A percentile compares a stretch with the other conserved stretches of the same genome.
These are phyloP conservation scores for Neotoxoptera formosana DNA, from an alignment of 1,140 invertebrate genomes.

Conservation along the genomic window DNA sequence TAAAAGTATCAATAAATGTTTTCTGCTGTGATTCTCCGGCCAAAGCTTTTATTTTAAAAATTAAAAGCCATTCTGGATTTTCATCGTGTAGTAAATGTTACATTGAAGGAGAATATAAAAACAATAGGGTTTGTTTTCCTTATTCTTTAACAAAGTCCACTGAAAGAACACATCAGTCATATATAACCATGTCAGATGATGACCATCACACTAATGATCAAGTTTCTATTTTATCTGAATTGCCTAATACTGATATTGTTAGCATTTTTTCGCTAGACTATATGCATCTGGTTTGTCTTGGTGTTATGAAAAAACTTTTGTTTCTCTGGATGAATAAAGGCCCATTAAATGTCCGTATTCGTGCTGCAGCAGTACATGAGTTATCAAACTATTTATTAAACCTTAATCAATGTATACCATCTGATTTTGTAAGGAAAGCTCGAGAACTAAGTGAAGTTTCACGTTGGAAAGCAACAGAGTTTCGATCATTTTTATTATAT, in stretches of 20 bases:
- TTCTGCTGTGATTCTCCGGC: slow-evolving; percentile 28
- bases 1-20: slow-evolving; percentile 2
- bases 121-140: slow-evolving; percentile 23
- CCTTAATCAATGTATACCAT: not conserved
- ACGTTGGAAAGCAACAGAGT: too few relatives aligned
- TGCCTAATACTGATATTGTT: slow-evolving; percentile 63
- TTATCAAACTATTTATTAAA: not conserved
- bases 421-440: slow-evolving; percentile 10
- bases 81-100: slow-evolving; percentile 53
- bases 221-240: slow-evolving; percentile 62
- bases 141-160: not conserved
- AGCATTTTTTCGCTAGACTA: slow-evolving; percentile 62
- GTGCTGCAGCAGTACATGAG: not conserved
- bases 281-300: slow-evolving; percentile 61
- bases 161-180: not conserved
- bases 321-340: slow-evolving; percentile 61
- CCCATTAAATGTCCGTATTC: not conserved
- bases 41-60: slow-evolving; percentile 50
- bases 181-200: slow-evolving; percentile 62
- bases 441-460: not conserved
- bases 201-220: slow-evolving; percentile 60
- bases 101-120: slow-evolving; percentile 21
- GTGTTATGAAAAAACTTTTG: slow-evolving; percentile 61
- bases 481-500: too few relatives aligned
- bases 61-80: slow-evolving; percentile 58